Percentiles rank a stretch among this genome's conserved stretches.
These are phyloP conservation scores for Grantiella picta DNA, from an alignment of 2,113 vertebrate species.

Conservation along the genomic window DNA sequence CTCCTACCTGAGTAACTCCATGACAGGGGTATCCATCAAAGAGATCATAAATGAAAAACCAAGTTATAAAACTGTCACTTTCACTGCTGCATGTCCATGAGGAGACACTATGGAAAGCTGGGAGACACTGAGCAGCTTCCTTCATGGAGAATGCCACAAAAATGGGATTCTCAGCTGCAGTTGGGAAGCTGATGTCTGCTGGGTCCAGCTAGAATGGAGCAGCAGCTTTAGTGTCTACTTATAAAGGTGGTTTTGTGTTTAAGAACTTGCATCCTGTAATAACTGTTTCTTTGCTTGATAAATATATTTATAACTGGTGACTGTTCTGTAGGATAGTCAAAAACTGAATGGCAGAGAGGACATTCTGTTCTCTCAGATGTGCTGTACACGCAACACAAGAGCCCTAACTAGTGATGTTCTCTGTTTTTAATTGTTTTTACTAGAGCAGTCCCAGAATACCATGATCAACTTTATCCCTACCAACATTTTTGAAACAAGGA, in stretches of 20 bases:
- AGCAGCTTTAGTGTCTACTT: background rate
- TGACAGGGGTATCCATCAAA: background rate
- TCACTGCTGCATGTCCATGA: background rate
- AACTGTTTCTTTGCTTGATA: background rate
- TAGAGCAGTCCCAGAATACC: background rate
- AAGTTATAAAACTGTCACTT: background rate
- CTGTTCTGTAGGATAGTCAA: background rate
- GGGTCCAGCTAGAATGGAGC: background rate
- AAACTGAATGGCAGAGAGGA: background rate
- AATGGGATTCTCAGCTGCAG: background rate
- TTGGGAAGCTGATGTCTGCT: background rate
- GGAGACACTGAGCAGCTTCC: background rate
- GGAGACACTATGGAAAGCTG: background rate
- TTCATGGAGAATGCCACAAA: background rate
- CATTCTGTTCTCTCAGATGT: background rate
- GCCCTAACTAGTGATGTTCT: background rate
- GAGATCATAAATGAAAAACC: background rate
- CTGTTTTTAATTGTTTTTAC: background rate
- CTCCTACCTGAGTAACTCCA: background rate
- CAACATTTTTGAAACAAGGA: background rate
- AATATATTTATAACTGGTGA: background rate
- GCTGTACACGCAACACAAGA: background rate
- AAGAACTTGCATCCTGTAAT: background rate
- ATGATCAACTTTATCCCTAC: background rate
- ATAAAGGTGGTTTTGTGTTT: background rate